phyloP scores from a whole-genome alignment of 2,113 vertebrate genomes.

The Vimba vimba region DNA sequence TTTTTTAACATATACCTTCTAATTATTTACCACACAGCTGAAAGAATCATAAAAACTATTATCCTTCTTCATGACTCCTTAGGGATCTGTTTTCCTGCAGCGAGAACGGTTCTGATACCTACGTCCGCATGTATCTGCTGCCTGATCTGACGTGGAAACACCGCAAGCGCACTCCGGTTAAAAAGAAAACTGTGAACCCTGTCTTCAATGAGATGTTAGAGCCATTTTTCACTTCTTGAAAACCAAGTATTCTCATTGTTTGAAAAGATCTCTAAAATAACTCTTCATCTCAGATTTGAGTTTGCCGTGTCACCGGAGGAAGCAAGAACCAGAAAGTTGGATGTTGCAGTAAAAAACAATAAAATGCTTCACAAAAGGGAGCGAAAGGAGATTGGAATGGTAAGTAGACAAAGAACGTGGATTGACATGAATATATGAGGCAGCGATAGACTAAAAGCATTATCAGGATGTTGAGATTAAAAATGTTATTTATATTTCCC shows the following conservation, averaged over 20 bases:
- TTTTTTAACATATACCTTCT: background rate
- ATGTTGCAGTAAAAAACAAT: conserved; percentile 91
- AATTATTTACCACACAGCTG: background rate
- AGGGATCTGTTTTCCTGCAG: conserved; percentile 86
- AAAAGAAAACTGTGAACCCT: conserved; percentile 85
- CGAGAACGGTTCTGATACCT: conserved; percentile 85
- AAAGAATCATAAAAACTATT: background rate
- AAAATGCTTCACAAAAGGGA: conserved; percentile 84
- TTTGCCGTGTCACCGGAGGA: conserved; percentile 85
- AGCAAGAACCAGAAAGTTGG: conserved; percentile 82
- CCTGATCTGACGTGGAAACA: conserved; percentile 89
- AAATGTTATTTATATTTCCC: background rate
- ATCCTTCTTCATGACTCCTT: conserved; percentile 17
- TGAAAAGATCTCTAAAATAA: background rate
- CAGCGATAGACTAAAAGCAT: background rate
- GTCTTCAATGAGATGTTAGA: conserved; percentile 89
- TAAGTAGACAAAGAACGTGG: conserved; percentile 56
- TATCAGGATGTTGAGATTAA: background rate
- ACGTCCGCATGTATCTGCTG: conserved; percentile 91
- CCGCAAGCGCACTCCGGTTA: conserved; percentile 87
- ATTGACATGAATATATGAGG: background rate
- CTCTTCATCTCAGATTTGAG: conserved; percentile 81
- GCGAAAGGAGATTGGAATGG: conserved; percentile 91
- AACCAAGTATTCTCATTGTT: background rate
- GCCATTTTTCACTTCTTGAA: background rate